A percentile compares a stretch with the other conserved stretches of the same genome.
phyloP scores from a whole-genome alignment of 2,797 vertebrate genomes.

The Tolypeutes matacus region DNA sequence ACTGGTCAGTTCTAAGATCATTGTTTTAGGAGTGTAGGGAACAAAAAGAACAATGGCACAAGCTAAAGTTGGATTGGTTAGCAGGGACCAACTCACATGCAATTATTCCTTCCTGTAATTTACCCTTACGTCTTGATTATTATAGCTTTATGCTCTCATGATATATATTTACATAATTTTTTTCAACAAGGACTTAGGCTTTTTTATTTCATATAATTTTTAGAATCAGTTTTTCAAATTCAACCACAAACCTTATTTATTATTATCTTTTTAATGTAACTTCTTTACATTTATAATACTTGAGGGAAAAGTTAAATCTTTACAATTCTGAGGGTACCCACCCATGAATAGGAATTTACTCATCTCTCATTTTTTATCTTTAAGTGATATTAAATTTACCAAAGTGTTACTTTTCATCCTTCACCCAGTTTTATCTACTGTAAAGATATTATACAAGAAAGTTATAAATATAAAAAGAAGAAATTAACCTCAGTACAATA shows the following conservation, averaged over 20 bases:
- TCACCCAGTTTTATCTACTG: background rate
- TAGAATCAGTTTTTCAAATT: background rate
- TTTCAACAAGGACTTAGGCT: background rate
- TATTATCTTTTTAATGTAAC: background rate
- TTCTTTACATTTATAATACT: background rate
- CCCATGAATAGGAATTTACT: background rate
- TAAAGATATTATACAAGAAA: background rate
- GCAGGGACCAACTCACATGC: background rate
- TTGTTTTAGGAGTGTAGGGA: background rate
- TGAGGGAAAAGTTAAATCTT: background rate
- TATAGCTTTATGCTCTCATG: background rate
- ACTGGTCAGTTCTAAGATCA: background rate
- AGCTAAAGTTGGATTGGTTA: background rate
- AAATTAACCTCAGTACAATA: background rate
- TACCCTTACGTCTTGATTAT: background rate
- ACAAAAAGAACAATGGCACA: background rate
- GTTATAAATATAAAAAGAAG: background rate
- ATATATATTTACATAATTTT: background rate
- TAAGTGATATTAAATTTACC: background rate
- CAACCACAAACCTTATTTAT: background rate
- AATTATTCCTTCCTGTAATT: background rate
- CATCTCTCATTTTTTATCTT: background rate
- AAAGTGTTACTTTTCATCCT: background rate
- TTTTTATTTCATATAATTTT: background rate
- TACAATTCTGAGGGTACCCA: background rate